A percentile compares a stretch with the other conserved stretches of the same genome.
Conservation (phyloP, 2,797 vertebrate genomes). For the Acanthurus tractus region DNA sequence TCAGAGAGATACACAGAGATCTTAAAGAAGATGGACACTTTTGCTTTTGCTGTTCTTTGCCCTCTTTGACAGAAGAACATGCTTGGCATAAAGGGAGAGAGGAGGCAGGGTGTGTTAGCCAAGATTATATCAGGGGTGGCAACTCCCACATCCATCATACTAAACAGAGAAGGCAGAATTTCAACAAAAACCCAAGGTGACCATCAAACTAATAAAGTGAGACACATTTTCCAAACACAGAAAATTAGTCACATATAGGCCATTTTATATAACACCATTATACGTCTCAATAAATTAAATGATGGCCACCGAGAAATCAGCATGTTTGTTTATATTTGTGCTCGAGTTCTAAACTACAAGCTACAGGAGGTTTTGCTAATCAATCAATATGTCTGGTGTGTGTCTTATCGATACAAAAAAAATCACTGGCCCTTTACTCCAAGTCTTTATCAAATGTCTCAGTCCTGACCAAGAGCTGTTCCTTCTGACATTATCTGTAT, state of each 20-base stretch:
- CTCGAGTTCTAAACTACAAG: background rate
- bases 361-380: slow-evolving; percentile 11
- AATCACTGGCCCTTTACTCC: slow-evolving; percentile 46
- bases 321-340: background rate
- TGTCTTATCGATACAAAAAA: slow-evolving; percentile 22
- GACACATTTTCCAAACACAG: background rate
- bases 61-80: slow-evolving; percentile 44
- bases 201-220: background rate
- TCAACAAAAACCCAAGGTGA: slow-evolving; percentile 30
- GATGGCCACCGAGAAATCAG: background rate
- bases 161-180: slow-evolving; percentile 32
- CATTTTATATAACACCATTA: background rate
- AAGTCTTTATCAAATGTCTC: slow-evolving; percentile 51
- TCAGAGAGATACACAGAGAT: slow-evolving; percentile 19
- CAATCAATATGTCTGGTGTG: slow-evolving; percentile 44
- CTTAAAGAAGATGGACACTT: slow-evolving; percentile 9
- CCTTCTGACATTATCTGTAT: slow-evolving; percentile 38
- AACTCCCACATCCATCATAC: slow-evolving; percentile 56
- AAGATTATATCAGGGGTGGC: slow-evolving; percentile 49
- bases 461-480: slow-evolving; percentile 50
- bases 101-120: slow-evolving; percentile 48
- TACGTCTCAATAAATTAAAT: background rate
- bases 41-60: slow-evolving; percentile 28
- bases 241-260: background rate
- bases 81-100: slow-evolving; percentile 41